phyloP scores from a whole-genome alignment of 1,140 invertebrate genomes.

The Trichonephila clavata region DNA sequence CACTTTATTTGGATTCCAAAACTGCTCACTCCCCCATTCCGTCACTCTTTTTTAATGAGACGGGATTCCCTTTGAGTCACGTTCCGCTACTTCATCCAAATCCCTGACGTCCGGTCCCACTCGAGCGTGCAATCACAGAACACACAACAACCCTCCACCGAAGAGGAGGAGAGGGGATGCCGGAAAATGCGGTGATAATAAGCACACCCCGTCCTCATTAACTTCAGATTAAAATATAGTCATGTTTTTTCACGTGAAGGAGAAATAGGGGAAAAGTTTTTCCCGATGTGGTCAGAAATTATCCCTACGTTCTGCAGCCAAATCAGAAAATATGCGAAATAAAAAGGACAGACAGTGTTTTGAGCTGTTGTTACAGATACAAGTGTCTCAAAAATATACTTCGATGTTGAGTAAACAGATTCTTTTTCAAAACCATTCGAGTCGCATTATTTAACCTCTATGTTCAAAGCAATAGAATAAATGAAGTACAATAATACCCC shows the following conservation, averaged over 20 bases:
- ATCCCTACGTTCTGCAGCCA: background rate
- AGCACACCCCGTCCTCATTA: background rate
- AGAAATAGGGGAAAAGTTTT: background rate
- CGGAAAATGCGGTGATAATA: background rate
- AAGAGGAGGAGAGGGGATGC: background rate
- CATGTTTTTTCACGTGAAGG: background rate
- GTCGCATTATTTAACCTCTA: too few species aligned
- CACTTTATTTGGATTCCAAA: background rate
- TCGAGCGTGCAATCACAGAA: background rate
- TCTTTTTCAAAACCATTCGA: too few species aligned
- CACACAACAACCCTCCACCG: background rate
- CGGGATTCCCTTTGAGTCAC: slow-evolving; percentile 11
- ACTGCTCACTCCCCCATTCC: background rate
- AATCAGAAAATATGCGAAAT: background rate
- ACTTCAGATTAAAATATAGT: background rate
- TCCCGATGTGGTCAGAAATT: background rate
- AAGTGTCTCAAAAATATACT: too few species aligned
- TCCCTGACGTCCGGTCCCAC: slow-evolving; percentile 19
- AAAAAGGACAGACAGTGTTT: too few species aligned
- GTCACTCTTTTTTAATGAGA: slow-evolving; percentile 7
- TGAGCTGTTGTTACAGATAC: too few species aligned
- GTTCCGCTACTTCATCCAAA: slow-evolving; percentile 20
- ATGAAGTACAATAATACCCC: too few species aligned
- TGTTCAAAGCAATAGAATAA: too few species aligned
- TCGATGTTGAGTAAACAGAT: too few species aligned